A percentile compares a stretch with the other conserved stretches of the same genome.
phyloP scores from a whole-genome alignment of 2,888 invertebrate genomes.

The Pyrocoelia pectoralis region DNA sequence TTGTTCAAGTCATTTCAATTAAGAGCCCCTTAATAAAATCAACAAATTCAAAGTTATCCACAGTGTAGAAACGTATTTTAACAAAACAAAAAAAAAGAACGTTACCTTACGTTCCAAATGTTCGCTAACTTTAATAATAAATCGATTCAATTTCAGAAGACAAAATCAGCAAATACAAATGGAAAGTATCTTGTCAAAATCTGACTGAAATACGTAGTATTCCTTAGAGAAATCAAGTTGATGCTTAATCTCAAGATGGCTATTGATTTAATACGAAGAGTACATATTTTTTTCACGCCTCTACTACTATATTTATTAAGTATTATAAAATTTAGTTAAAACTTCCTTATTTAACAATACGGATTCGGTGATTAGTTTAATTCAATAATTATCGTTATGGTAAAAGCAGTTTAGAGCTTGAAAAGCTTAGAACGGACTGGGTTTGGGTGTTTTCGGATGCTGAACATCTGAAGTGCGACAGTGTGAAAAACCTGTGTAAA shows the following conservation, averaged over 20 bases:
- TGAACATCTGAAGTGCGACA: no score
- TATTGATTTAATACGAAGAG: conserved; percentile 27
- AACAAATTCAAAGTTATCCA: neutral
- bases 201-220: conserved; percentile 21
- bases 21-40: no score
- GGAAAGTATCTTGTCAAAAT: conserved; percentile 32
- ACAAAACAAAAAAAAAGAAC: neutral
- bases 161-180: conserved; percentile 25
- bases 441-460: no score
- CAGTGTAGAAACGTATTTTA: neutral
- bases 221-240: conserved; percentile 34
- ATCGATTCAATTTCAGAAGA: conserved; percentile 21
- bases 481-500: no score
- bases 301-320: no score
- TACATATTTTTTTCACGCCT: no score
- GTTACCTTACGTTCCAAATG: conserved; percentile 1
- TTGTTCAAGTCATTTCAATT: neutral
- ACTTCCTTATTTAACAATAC: no score
- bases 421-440: no score
- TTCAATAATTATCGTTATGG: no score
- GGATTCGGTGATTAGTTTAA: no score
- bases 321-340: no score
- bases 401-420: no score
- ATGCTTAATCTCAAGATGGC: conserved; percentile 28
- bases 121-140: conserved; percentile 23